Percentiles rank a stretch among this genome's conserved stretches.
Conservation (phyloP, 2,888 invertebrate species). For the Thymelicus sylvestris region DNA sequence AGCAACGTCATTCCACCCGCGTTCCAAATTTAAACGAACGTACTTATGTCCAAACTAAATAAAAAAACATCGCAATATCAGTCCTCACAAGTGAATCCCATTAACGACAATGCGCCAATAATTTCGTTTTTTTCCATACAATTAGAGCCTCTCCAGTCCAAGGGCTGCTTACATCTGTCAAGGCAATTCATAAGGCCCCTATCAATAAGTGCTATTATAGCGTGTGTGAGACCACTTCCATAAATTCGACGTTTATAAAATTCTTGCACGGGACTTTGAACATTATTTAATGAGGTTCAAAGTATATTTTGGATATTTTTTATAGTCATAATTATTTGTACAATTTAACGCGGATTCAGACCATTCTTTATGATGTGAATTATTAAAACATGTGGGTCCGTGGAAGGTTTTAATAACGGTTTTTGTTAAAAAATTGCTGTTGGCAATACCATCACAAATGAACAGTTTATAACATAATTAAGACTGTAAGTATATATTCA, state of each 20-base stretch:
- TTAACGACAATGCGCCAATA: constrained; percentile 41
- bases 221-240: constrained; percentile 18
- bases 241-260: background rate
- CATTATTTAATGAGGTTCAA: background rate
- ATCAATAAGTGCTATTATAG: constrained; percentile 34
- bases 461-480: background rate
- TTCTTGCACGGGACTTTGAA: constrained; percentile 17
- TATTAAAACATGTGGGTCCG: constrained; percentile 10
- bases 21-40: background rate
- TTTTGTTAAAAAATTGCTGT: background rate
- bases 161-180: constrained; percentile 45
- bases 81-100: constrained; percentile 32
- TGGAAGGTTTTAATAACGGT: constrained; percentile 25
- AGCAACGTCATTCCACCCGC: background rate
- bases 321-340: background rate
- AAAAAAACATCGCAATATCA: constrained; percentile 18
- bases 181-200: constrained; percentile 23
- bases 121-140: constrained; percentile 39
- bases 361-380: constrained; percentile 5
- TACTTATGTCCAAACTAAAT: background rate
- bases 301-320: background rate
- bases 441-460: background rate
- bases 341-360: constrained; percentile 1
- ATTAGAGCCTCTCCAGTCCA: constrained; percentile 43
- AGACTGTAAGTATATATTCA: no score